Percentiles rank a stretch among this genome's conserved stretches.
phyloP scores from a whole-genome alignment of 1,140 invertebrate species.

The Drosophila triauraria region DNA sequence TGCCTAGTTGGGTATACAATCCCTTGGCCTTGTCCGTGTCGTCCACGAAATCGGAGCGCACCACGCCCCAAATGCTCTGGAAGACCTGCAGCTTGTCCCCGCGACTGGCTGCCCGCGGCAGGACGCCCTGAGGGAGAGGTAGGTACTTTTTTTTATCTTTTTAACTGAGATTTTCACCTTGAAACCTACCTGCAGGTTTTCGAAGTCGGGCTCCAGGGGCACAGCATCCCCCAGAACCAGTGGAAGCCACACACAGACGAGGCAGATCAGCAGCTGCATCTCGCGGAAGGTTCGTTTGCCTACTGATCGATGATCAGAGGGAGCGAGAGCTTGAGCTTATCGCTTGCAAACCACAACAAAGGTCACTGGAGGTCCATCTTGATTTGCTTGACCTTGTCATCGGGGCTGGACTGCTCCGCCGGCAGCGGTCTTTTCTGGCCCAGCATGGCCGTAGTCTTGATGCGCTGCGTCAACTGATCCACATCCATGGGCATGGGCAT shows the following conservation, averaged over 20 bases:
- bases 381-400: slow-evolving; percentile 26
- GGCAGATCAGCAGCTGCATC: slow-evolving; percentile 7
- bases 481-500: slow-evolving; percentile 13
- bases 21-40: slow-evolving; percentile 46
- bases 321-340: neutral
- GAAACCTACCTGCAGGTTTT: slow-evolving; percentile 18
- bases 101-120: slow-evolving; percentile 21
- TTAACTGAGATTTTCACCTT: neutral
- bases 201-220: slow-evolving; percentile 21
- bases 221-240: neutral
- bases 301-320: neutral
- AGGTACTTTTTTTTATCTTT: no score
- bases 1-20: slow-evolving; percentile 30
- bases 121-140: neutral
- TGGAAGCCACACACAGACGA: neutral
- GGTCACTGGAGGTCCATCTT: slow-evolving; percentile 45
- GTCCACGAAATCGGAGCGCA: slow-evolving; percentile 37
- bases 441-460: slow-evolving; percentile 33
- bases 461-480: slow-evolving; percentile 38
- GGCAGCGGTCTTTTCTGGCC: slow-evolving; percentile 36
- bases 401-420: neutral
- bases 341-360: neutral
- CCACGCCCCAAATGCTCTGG: slow-evolving; percentile 49
- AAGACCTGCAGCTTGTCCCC: slow-evolving; percentile 45
- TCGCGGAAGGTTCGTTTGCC: neutral